Evolutionary conservation across 2,888 invertebrate genomes (phyloP).

Genomic region (Myopa testacea): DNA sequence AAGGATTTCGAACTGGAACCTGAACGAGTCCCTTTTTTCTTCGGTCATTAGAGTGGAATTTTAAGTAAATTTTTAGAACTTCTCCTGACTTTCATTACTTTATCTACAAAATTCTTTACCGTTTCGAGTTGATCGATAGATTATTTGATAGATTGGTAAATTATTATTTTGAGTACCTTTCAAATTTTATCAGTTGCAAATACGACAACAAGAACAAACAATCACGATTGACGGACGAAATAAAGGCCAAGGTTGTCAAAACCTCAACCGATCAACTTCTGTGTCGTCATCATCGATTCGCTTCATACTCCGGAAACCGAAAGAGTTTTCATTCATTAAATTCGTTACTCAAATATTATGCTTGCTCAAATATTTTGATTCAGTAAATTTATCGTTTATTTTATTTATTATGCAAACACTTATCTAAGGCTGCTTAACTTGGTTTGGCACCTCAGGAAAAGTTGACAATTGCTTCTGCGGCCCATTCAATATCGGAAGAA

Average conservation of each 20-base stretch:
- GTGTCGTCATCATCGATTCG: too few species aligned
- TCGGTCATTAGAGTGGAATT: too few species aligned
- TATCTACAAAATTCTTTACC: neutral
- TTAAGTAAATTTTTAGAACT: too few species aligned
- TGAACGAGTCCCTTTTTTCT: neutral
- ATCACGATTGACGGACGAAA: neutral
- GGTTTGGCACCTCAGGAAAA: neutral
- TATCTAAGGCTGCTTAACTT: conserved; percentile 62
- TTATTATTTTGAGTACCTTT: too few species aligned
- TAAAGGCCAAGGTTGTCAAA: neutral
- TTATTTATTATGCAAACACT: conserved; percentile 58
- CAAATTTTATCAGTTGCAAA: neutral
- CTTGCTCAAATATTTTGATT: conserved; percentile 66
- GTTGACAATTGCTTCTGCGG: too few species aligned
- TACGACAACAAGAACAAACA: conserved; percentile 17
- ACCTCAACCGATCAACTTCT: too few species aligned
- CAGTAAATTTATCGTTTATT: conserved; percentile 65
- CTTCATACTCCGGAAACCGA: too few species aligned
- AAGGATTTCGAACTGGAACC: neutral
- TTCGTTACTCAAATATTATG: conserved; percentile 65
- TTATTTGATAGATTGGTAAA: too few species aligned
- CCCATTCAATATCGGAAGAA: neutral
- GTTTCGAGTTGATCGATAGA: neutral
- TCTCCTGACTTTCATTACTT: too few species aligned
- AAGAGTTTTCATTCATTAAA: conserved; percentile 43